Evolutionary conservation across 2,888 invertebrate species (phyloP).

Genomic region (Acleris laterana): DNA sequence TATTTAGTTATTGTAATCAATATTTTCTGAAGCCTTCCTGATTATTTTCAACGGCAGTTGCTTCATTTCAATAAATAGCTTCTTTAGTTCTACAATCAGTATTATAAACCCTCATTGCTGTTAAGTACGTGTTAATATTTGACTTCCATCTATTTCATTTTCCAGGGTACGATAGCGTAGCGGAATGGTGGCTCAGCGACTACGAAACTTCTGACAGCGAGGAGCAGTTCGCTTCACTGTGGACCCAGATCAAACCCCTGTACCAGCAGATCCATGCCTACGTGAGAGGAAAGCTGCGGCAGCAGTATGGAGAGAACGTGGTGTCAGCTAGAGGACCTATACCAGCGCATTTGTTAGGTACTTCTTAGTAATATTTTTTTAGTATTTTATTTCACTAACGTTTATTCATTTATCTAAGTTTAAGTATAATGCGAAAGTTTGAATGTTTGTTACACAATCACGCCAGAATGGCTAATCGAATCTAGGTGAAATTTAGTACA

Average conservation of each 20-base stretch:
- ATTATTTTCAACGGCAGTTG: too few relatives aligned
- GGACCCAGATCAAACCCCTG: slow-evolving; percentile 90
- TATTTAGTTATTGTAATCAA: too few relatives aligned
- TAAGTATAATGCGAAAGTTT: too few relatives aligned
- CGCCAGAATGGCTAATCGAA: too few relatives aligned
- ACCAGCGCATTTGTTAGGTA: slow-evolving; percentile 91
- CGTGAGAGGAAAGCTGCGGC: slow-evolving; percentile 87
- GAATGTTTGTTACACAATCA: too few relatives aligned
- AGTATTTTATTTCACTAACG: too few relatives aligned
- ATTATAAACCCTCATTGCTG: not conserved
- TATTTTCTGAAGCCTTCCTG: too few relatives aligned
- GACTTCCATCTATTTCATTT: not conserved
- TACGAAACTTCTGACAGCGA: slow-evolving; percentile 89
- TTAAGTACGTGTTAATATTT: not conserved
- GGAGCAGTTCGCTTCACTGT: slow-evolving; percentile 87
- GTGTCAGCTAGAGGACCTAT: slow-evolving; percentile 88
- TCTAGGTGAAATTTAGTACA: too few relatives aligned
- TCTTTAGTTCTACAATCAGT: too few relatives aligned
- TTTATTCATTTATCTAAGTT: too few relatives aligned
- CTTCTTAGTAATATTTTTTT: too few relatives aligned
- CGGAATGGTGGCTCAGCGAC: slow-evolving; percentile 88
- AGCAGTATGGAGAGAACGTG: slow-evolving; percentile 87
- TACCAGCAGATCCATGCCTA: slow-evolving; percentile 94
- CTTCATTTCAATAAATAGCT: too few relatives aligned
- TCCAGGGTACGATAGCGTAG: slow-evolving; percentile 87